These are phyloP conservation scores for Papilio helenus DNA, from an alignment of 1,140 invertebrate genomes.

Conservation along the genomic window DNA sequence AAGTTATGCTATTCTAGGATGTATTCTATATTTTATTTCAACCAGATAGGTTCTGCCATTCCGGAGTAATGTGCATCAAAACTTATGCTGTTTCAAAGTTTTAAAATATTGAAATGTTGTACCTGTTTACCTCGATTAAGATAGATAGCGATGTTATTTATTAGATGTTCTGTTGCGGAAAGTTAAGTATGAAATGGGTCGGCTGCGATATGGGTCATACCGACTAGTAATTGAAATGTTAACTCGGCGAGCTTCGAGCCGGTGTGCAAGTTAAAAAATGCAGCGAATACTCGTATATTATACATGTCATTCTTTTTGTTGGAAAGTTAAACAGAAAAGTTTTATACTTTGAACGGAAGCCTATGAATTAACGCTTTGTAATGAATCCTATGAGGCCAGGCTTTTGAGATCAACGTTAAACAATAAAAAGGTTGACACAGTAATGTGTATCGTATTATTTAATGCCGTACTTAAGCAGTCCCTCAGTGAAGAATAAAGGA, in stretches of 20 bases:
- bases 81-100: too few species aligned
- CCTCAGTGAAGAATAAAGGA: too few species aligned
- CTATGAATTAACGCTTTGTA: not conserved
- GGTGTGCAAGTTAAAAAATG: not conserved
- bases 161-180: slow-evolving; percentile 2
- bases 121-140: not conserved
- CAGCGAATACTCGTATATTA: slow-evolving; percentile 2
- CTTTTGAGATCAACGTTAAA: not conserved
- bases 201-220: slow-evolving; percentile 6
- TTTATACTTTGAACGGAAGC: not conserved
- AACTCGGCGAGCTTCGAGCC: not conserved
- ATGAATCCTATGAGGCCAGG: not conserved
- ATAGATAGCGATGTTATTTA: not conserved
- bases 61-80: too few species aligned
- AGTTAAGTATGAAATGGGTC: slow-evolving; percentile 19
- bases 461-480: too few species aligned
- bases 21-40: too few species aligned
- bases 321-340: not conserved
- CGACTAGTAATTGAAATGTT: slow-evolving; percentile 2
- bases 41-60: too few species aligned
- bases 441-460: too few species aligned
- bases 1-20: too few species aligned
- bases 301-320: not conserved
- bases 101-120: not conserved
- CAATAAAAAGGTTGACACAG: not conserved